phyloP scores from a whole-genome alignment of 2,113 vertebrate genomes.

The Helogale parvula region DNA sequence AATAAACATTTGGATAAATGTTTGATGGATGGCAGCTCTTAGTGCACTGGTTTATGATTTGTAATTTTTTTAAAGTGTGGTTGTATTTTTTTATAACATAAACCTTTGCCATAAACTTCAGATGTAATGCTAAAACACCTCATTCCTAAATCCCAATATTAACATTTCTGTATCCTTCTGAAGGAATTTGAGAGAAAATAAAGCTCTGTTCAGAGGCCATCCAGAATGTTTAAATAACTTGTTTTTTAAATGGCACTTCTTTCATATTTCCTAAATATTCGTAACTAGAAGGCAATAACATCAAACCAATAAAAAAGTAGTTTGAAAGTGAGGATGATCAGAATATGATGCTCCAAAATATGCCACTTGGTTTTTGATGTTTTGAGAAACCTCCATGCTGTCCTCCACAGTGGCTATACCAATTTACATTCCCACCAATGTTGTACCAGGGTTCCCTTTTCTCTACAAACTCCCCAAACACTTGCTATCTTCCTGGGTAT shows the following conservation, averaged over 20 bases:
- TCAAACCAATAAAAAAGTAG: neutral
- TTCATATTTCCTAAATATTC: neutral
- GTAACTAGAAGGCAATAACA: neutral
- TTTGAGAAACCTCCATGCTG: neutral
- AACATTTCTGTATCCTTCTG: neutral
- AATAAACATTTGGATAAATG: neutral
- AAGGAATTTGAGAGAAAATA: neutral
- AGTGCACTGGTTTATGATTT: neutral
- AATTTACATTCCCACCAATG: neutral
- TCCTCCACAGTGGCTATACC: neutral
- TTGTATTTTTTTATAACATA: neutral
- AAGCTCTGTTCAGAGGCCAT: neutral
- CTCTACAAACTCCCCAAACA: neutral
- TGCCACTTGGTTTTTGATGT: too few species aligned
- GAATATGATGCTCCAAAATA: too few species aligned
- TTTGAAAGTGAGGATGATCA: neutral
- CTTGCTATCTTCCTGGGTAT: neutral
- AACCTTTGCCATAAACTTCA: neutral
- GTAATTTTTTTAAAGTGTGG: neutral
- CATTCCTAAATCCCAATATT: neutral
- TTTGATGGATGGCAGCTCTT: neutral
- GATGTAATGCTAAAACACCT: neutral
- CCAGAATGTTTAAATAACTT: neutral
- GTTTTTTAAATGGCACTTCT: neutral
- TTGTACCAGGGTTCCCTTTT: neutral